Evolutionary conservation across 2,113 vertebrate species (phyloP).

Genomic region (Vulpes lagopus): DNA sequence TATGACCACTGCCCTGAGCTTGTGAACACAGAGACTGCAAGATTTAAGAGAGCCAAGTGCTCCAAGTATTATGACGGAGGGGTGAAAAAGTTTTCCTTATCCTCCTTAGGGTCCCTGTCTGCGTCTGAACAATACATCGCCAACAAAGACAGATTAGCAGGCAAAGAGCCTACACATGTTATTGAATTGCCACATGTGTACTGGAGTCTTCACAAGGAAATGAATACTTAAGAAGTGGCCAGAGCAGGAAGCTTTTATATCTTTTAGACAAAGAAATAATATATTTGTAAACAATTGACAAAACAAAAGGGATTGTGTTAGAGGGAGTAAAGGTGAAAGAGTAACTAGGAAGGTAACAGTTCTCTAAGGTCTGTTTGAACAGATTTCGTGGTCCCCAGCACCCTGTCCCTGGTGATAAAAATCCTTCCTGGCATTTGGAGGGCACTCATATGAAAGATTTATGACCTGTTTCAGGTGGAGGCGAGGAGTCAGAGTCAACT

Average conservation of each 20-base stretch:
- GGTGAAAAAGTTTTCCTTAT: not conserved
- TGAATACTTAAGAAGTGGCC: not conserved
- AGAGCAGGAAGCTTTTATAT: not conserved
- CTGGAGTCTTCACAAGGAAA: not conserved
- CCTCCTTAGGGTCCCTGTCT: not conserved
- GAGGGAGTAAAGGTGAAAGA: not conserved
- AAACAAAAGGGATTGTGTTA: not conserved
- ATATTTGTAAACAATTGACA: not conserved
- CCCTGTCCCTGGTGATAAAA: not conserved
- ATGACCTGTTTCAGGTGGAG: not conserved
- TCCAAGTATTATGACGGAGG: not conserved
- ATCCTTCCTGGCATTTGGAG: not conserved
- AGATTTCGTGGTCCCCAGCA: not conserved
- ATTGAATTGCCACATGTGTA: not conserved
- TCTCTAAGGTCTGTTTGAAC: not conserved
- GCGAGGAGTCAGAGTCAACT: not conserved
- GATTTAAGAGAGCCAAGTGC: not conserved
- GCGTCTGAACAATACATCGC: not conserved
- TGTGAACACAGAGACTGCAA: not conserved
- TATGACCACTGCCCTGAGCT: too few species aligned
- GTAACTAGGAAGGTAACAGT: not conserved
- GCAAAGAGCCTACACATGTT: not conserved
- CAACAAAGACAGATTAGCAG: not conserved
- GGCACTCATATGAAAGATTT: not conserved
- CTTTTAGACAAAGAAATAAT: not conserved